Conservation (phyloP, 2,113 vertebrate genomes). For the Archocentrus centrarchus region DNA sequence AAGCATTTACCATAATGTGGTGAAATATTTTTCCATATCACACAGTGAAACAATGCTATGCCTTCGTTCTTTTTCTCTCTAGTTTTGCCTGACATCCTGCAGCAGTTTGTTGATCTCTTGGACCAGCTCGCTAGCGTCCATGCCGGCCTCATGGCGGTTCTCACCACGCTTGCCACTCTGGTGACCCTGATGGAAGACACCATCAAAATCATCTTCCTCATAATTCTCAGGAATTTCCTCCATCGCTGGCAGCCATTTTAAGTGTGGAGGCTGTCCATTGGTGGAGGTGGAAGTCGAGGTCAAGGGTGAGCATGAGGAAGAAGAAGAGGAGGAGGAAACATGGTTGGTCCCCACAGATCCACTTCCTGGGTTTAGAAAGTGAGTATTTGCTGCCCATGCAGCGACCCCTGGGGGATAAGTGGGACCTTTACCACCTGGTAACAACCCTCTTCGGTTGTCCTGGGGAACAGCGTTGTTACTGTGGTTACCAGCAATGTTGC, state of each 20-base stretch:
- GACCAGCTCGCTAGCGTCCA: slow-evolving; percentile 95
- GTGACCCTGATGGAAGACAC: slow-evolving; percentile 87
- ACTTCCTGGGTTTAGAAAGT: slow-evolving; percentile 90
- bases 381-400: slow-evolving; percentile 93
- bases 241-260: slow-evolving; percentile 98
- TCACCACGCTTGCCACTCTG: slow-evolving; percentile 82
- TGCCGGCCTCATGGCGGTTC: slow-evolving; percentile 87
- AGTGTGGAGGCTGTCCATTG: slow-evolving; percentile 85
- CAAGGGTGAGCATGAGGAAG: slow-evolving; percentile 40
- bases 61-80: slow-evolving; percentile 35
- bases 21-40: slow-evolving; percentile 26
- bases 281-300: slow-evolving; percentile 42
- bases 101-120: slow-evolving; percentile 98
- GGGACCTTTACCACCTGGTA: slow-evolving; percentile 84
- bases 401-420: slow-evolving; percentile 92
- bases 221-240: slow-evolving; percentile 99
- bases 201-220: slow-evolving; percentile 96
- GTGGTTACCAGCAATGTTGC: slow-evolving; percentile 52
- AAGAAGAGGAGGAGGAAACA: slow-evolving; percentile 36
- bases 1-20: slow-evolving; percentile 37
- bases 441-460: slow-evolving; percentile 88
- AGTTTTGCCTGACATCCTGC: slow-evolving; percentile 94
- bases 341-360: slow-evolving; percentile 72
- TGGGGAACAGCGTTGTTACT: slow-evolving; percentile 79
- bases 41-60: slow-evolving; percentile 19